Conservation (phyloP, 2,797 vertebrate genomes). For the Gobionotothen gibberifrons region DNA sequence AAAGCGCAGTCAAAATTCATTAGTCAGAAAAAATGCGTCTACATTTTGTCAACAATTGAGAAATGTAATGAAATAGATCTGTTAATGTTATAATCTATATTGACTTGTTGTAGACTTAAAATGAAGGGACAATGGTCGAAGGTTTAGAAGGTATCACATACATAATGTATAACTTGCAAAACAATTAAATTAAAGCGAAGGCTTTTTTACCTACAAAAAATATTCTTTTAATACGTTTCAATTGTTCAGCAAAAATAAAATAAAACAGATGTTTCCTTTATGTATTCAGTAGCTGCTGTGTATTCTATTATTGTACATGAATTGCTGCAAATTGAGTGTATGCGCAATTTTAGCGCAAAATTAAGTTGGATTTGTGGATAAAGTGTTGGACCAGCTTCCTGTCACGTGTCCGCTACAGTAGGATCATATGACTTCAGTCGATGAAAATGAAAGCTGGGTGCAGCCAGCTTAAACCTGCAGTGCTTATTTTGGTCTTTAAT, state of each 20-base stretch:
- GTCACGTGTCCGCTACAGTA: slow-evolving; percentile 58
- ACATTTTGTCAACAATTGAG: slow-evolving; percentile 10
- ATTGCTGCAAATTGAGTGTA: not conserved
- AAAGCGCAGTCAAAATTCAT: slow-evolving; percentile 53
- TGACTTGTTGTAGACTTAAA: not conserved
- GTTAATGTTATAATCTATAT: not conserved
- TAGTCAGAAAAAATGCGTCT: slow-evolving; percentile 1
- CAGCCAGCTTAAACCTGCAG: slow-evolving; percentile 35
- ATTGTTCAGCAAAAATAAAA: too few relatives aligned
- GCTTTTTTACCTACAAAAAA: not conserved
- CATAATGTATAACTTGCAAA: not conserved
- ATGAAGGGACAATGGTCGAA: not conserved
- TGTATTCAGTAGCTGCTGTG: not conserved
- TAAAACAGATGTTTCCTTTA: accelerated
- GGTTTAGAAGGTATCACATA: not conserved
- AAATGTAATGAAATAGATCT: not conserved
- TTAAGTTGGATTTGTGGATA: not conserved
- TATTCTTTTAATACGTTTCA: not conserved
- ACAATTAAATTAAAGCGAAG: not conserved
- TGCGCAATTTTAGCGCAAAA: slow-evolving; percentile 63
- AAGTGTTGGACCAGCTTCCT: slow-evolving; percentile 38
- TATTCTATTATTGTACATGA: not conserved
- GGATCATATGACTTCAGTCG: slow-evolving; percentile 74
- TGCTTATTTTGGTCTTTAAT: slow-evolving; percentile 62
- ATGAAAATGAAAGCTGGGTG: slow-evolving; percentile 78